Evolutionary conservation across 2,113 vertebrate species (phyloP).

Genomic region (Origma solitaria): DNA sequence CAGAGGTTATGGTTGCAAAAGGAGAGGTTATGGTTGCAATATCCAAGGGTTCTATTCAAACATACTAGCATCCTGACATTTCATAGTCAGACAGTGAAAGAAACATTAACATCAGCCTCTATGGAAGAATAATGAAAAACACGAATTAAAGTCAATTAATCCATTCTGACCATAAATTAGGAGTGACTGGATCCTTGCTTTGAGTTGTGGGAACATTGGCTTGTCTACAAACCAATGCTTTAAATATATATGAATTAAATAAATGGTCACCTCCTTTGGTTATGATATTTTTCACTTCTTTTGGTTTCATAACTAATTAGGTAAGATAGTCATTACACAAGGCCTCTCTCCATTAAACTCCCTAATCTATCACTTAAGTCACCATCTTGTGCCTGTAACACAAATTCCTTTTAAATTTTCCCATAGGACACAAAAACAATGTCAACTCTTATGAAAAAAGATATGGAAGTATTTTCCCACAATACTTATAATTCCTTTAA

Average conservation of each 20-base stretch:
- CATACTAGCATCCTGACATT: not conserved
- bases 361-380: not conserved
- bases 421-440: not conserved
- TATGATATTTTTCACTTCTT: not conserved
- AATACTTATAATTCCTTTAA: not conserved
- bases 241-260: not conserved
- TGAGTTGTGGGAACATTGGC: not conserved
- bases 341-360: not conserved
- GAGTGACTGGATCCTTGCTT: not conserved
- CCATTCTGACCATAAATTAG: not conserved
- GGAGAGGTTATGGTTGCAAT: not conserved
- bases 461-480: not conserved
- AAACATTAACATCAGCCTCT: not conserved
- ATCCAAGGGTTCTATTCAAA: not conserved
- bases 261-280: not conserved
- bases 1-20: no score
- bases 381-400: not conserved
- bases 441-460: not conserved
- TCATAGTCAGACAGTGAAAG: not conserved
- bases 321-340: not conserved
- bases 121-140: not conserved
- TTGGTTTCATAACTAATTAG: not conserved
- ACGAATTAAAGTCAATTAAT: not conserved
- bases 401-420: not conserved
- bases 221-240: not conserved